A percentile compares a stretch with the other conserved stretches of the same genome.
These are phyloP conservation scores for Dichetophora obliterata DNA, from an alignment of 2,888 invertebrate genomes.

Conservation along the genomic window DNA sequence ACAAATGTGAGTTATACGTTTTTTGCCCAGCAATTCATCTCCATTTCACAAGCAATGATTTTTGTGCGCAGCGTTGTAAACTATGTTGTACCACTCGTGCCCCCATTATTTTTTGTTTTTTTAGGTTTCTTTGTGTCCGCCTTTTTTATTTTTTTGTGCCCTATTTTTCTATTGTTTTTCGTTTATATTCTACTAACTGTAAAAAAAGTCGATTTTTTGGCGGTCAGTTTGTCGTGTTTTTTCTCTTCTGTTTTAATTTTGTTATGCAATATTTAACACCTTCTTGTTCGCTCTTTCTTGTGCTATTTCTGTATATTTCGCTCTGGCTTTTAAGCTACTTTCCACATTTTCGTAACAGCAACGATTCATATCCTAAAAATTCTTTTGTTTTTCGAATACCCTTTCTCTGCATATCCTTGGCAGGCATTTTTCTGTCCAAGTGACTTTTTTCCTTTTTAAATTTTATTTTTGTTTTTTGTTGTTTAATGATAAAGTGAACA, in stretches of 20 bases:
- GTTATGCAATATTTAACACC: neutral
- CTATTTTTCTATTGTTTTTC: neutral
- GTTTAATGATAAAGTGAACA: neutral
- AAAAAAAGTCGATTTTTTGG: no score
- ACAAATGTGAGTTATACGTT: constrained; percentile 35
- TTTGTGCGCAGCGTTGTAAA: constrained; percentile 8
- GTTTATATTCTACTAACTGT: neutral
- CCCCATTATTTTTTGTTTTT: neutral
- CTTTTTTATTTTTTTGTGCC: neutral
- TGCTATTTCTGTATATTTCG: neutral
- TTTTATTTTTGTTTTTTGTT: neutral
- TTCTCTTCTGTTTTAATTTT: no score
- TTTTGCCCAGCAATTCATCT: constrained; percentile 31
- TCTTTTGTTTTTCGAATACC: neutral
- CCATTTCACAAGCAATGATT: constrained; percentile 34
- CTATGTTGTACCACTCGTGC: neutral
- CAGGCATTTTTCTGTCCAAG: neutral
- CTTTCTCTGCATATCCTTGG: neutral
- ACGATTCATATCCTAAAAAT: constrained; percentile 11
- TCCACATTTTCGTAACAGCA: neutral
- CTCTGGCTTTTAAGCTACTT: neutral
- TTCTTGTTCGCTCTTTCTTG: neutral
- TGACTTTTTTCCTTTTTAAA: neutral
- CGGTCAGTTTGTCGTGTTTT: no score
- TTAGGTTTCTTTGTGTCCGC: neutral